Evolutionary conservation across 2,113 vertebrate species (phyloP), one percentile per base, ranked within the genome.

Genomic region (Carassius gibelio): DNA sequence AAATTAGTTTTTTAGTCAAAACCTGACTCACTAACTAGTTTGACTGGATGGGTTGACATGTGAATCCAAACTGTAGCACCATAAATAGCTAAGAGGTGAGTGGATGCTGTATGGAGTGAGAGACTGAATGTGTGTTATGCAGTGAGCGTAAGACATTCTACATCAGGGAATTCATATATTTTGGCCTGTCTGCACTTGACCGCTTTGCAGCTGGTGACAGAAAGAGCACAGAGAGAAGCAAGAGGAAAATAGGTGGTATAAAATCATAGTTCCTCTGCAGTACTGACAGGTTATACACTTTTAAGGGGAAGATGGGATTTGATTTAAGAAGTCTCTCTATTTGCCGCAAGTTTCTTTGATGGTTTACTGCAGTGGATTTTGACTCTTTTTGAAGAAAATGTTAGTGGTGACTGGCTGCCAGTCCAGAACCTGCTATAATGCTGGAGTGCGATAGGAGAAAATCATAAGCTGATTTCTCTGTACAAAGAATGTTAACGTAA

Each of bases 261-360:
- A 76, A 34, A 76, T 76, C 75, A 52, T 55, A 34, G 50, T 55
- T 55, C 75, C 4, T 55, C 48, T 64, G n/a, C 36, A 62, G 19
- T 11, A 64, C 34, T 62, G 77, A 23, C 77, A 79, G 57, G 77
- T 61, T 80, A 45, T 64, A 80, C 55, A 62, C 15, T 64, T 80
- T 61, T 8, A 36, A 15, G 77, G 34, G 38, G 57, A 61, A 2
- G 75, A 34, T 76, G 50, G 15, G 36, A 72, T 76, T 34, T 76
- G n/a, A 30, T 52, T 19, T 62, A 61, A 61, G 36, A 79, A 42
- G 57, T 62, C 36, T 64, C 23, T 45, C 26, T 76, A 50, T 52
- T 26, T 76, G 48, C 48, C 14, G 14, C 34, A 21, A 26, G 48
- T 76, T 23, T 14, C 26, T 52, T 76, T 30, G 23, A 50, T 76